Conservation (phyloP, 2,797 vertebrate genomes). For the Lepus oiostolus region DNA sequence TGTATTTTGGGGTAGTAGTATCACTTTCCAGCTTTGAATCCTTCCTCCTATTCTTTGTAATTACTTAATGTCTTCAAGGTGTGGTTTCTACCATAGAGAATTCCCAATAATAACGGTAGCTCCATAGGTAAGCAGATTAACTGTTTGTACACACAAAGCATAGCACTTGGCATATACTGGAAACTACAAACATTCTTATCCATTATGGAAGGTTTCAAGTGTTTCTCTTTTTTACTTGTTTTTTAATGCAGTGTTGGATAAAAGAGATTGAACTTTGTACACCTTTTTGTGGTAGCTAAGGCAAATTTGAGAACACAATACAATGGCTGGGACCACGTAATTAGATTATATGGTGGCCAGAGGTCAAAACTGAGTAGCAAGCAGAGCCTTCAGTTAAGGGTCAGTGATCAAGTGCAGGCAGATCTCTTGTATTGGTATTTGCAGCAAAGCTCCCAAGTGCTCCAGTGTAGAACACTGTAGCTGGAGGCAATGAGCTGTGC, state of each 20-base stretch:
- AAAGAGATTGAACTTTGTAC: constrained; percentile 47
- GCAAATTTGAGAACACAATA: constrained; percentile 45
- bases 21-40: constrained; percentile 25
- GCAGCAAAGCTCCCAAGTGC: background rate
- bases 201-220: background rate
- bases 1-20: background rate
- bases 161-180: background rate
- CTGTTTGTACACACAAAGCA: background rate
- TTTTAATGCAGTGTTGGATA: background rate
- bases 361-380: constrained; percentile 38
- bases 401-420: constrained; percentile 32
- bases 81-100: constrained; percentile 27
- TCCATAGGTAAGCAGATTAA: constrained; percentile 13
- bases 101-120: background rate
- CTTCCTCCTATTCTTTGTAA: constrained; percentile 46
- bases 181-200: constrained; percentile 9
- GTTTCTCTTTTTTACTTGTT: constrained; percentile 9
- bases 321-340: background rate
- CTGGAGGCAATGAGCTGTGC: background rate
- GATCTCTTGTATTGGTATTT: background rate
- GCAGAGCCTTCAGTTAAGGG: constrained; percentile 38
- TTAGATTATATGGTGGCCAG: constrained; percentile 41
- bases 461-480: background rate
- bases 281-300: background rate
- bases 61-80: constrained; percentile 10